Percentiles rank a stretch among this genome's conserved stretches.
Conservation (phyloP, 1,140 invertebrate species). For the Drepana arcuata region DNA sequence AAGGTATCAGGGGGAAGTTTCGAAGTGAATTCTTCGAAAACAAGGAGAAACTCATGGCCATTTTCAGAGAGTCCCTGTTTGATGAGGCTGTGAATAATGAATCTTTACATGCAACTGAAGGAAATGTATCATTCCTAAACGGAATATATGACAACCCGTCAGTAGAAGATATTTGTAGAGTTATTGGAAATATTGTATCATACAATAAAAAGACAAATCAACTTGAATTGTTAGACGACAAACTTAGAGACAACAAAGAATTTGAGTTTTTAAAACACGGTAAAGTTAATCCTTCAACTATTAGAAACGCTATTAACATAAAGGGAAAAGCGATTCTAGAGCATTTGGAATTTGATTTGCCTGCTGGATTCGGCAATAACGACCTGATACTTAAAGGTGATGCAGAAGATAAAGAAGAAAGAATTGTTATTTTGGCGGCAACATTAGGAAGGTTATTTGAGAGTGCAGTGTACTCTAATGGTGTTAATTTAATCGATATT, state of each 20-base stretch:
- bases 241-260: too few relatives aligned
- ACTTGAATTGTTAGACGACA: background rate
- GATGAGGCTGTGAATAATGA: slow-evolving; percentile 3
- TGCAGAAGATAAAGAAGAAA: slow-evolving; percentile 1
- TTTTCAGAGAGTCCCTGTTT: slow-evolving; percentile 1
- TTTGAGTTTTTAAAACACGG: too few relatives aligned
- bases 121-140: background rate
- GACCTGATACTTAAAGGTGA: too few relatives aligned
- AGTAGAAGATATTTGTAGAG: background rate
- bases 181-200: background rate
- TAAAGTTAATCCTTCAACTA: background rate
- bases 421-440: slow-evolving; percentile 2
- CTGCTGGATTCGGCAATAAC: slow-evolving; percentile 2
- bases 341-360: background rate
- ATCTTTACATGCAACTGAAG: background rate
- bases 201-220: slow-evolving; percentile 1
- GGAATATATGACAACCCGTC: background rate
- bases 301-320: slow-evolving; percentile 1
- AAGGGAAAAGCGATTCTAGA: background rate
- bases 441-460: slow-evolving; percentile 1
- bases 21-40: slow-evolving; percentile 5
- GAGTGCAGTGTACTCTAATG: background rate
- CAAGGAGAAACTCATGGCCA: slow-evolving; percentile 1
- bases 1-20: background rate
- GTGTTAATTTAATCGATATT: background rate